Conservation (phyloP, 2,113 vertebrate species). For the Piprites chloris region DNA sequence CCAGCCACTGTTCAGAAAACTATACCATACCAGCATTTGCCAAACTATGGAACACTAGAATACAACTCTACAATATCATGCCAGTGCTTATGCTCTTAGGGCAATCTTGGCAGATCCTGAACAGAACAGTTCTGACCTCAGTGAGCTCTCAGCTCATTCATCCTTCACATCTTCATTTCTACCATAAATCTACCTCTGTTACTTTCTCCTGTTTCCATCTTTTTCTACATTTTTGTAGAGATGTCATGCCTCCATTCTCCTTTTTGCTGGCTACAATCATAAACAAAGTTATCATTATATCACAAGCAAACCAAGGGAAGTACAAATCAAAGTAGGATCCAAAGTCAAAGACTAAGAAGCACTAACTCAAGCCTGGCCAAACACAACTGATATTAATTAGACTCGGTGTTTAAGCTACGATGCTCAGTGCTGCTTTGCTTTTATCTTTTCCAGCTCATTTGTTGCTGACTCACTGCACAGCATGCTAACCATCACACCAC, state of each 20-base stretch:
- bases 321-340: background rate
- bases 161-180: background rate
- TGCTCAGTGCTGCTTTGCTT: background rate
- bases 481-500: background rate
- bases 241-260: background rate
- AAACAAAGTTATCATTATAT: background rate
- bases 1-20: background rate
- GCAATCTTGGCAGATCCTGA: background rate
- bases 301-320: background rate
- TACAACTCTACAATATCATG: background rate
- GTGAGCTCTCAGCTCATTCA: background rate
- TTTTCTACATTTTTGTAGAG: background rate
- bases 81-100: no score
- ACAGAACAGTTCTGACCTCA: background rate
- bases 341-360: background rate
- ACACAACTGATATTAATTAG: background rate
- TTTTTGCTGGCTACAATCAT: background rate
- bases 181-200: background rate
- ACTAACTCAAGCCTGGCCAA: background rate
- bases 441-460: constrained; percentile 13
- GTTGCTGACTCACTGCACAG: background rate
- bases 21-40: background rate
- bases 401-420: background rate
- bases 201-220: background rate
- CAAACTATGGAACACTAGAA: background rate